These are phyloP conservation scores for Pollenia griseotomentosa DNA, from an alignment of 2,888 invertebrate species.

Conservation along the genomic window DNA sequence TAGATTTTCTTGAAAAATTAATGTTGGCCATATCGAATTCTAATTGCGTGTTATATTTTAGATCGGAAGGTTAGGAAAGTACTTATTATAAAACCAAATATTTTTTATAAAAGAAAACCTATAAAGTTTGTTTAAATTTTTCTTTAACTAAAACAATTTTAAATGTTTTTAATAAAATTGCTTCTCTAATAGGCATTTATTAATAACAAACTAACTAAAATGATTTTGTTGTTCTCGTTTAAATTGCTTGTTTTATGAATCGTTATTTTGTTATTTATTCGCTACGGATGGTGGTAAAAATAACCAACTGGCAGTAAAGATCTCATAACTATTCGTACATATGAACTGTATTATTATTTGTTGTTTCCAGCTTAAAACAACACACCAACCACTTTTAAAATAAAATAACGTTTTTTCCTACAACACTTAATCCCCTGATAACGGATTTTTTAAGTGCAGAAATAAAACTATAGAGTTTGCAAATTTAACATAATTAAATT, in stretches of 20 bases:
- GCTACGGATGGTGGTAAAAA: conserved; percentile 61
- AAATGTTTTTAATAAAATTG: background rate
- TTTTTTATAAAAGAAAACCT: too few relatives aligned
- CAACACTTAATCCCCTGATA: background rate
- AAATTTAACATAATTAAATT: too few relatives aligned
- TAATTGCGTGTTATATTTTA: too few relatives aligned
- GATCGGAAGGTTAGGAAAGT: too few relatives aligned
- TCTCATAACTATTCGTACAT: conserved; percentile 35
- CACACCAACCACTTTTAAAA: conserved; percentile 11
- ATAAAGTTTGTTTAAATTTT: too few relatives aligned
- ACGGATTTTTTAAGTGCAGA: background rate
- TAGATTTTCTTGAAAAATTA: too few relatives aligned
- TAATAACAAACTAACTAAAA: background rate
- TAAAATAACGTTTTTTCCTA: background rate
- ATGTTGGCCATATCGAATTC: too few relatives aligned
- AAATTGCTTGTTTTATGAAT: conserved; percentile 50
- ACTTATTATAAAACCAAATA: too few relatives aligned
- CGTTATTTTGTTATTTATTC: conserved; percentile 67
- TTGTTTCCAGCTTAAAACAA: background rate
- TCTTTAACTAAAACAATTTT: too few relatives aligned
- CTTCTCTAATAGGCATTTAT: background rate
- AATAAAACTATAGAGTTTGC: background rate
- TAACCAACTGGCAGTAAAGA: conserved; percentile 59
- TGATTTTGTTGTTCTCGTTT: conserved; percentile 19
- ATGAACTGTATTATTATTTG: background rate